Percentiles rank a stretch among this genome's conserved stretches.
These are phyloP conservation scores for Diaprepes abbreviatus DNA, from an alignment of 2,888 invertebrate species.

Conservation along the genomic window DNA sequence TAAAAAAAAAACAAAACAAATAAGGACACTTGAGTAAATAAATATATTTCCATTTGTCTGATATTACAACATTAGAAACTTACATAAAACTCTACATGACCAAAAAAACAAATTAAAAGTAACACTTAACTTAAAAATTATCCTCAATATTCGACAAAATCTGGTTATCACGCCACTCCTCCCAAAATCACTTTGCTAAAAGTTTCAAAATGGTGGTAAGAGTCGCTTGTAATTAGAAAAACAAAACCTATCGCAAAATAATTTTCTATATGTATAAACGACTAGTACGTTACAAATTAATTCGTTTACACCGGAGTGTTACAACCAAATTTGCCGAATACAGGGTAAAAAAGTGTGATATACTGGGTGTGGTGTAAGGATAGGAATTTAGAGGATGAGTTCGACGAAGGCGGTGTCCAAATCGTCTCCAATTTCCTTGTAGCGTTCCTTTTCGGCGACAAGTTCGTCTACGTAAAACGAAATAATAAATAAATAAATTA, in stretches of 20 bases:
- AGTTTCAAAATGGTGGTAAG: constrained; percentile 24
- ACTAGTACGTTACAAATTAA: too few species aligned
- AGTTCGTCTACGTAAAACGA: constrained; percentile 84
- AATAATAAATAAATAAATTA: constrained; percentile 55
- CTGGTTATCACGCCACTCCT: neutral
- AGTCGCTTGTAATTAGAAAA: constrained; percentile 39
- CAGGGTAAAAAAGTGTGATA: constrained; percentile 5
- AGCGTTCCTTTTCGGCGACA: constrained; percentile 98
- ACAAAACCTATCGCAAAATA: constrained; percentile 43
- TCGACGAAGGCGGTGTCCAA: constrained; percentile 99
- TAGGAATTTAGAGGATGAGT: constrained; percentile 75
- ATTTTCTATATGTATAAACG: constrained; percentile 31
- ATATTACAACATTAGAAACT: constrained; percentile 34
- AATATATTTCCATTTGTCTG: constrained; percentile 44
- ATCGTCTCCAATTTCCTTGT: constrained; percentile 99
- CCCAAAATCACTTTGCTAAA: constrained; percentile 8
- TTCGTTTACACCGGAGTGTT: constrained; percentile 1
- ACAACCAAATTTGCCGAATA: constrained; percentile 4
- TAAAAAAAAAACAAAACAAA: constrained; percentile 26
- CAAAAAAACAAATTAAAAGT: constrained; percentile 54
- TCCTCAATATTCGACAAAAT: constrained; percentile 28
- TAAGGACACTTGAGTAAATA: constrained; percentile 42
- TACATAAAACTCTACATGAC: constrained; percentile 49
- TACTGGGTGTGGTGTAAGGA: constrained; percentile 22
- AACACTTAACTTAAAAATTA: constrained; percentile 19